Evolutionary conservation across 2,888 invertebrate genomes (phyloP).

Genomic region (Volucella bombylans): DNA sequence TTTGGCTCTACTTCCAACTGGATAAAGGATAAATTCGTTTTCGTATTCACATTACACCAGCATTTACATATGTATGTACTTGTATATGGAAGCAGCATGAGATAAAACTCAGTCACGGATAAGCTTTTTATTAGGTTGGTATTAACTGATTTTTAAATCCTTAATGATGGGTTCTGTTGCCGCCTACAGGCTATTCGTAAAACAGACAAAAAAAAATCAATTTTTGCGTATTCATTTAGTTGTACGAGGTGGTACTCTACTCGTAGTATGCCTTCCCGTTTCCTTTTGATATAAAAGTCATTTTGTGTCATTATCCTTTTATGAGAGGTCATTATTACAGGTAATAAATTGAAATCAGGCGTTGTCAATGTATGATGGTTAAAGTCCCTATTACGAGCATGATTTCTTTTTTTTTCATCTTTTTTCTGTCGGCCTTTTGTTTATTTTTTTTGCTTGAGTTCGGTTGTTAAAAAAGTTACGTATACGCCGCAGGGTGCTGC

Average conservation of each 20-base stretch:
- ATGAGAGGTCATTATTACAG: constrained; percentile 54
- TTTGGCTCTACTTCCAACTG: constrained; percentile 10
- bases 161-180: constrained; percentile 24
- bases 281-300: constrained; percentile 24
- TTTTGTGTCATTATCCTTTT: constrained; percentile 63
- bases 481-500: constrained; percentile 51
- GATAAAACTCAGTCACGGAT: constrained; percentile 60
- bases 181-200: constrained; percentile 29
- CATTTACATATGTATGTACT: constrained; percentile 5
- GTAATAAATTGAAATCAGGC: constrained; percentile 67
- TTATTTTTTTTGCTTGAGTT: background rate
- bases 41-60: constrained; percentile 7
- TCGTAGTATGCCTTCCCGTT: background rate
- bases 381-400: constrained; percentile 22
- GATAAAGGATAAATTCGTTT: background rate
- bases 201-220: background rate
- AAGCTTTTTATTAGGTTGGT: constrained; percentile 69
- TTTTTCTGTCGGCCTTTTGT: constrained; percentile 1
- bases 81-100: constrained; percentile 36
- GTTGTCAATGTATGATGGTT: constrained; percentile 56
- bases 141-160: constrained; percentile 39
- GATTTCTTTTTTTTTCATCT: constrained; percentile 13
- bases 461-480: constrained; percentile 51
- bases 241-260: constrained; percentile 11
- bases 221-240: constrained; percentile 13